Evolutionary conservation across 2,113 vertebrate genomes (phyloP).

Genomic region (Nerophis lumbriciformis): DNA sequence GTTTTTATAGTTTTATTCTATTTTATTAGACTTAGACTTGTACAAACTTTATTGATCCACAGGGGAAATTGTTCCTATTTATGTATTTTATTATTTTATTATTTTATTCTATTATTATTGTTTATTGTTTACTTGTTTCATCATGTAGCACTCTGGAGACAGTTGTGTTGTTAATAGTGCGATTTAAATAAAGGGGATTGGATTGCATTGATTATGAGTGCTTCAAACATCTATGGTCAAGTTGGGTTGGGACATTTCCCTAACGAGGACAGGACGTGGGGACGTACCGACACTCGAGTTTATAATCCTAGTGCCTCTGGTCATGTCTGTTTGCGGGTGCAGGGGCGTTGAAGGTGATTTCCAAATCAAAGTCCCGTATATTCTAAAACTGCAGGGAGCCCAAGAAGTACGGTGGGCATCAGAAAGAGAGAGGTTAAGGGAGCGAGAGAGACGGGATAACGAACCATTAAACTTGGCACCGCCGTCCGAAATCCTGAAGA

Average conservation of each 20-base stretch:
- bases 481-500: conserved; percentile 68
- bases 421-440: conserved; percentile 30
- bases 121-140: no score
- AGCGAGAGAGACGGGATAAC: conserved; percentile 56
- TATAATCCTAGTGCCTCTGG: background rate
- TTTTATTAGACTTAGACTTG: no score
- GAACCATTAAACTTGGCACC: conserved; percentile 63
- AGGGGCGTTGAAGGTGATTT: conserved; percentile 37
- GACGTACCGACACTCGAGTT: background rate
- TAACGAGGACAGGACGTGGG: background rate
- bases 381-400: conserved; percentile 50
- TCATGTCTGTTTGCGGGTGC: background rate
- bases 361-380: conserved; percentile 55
- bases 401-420: conserved; percentile 47
- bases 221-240: background rate
- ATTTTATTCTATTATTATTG: no score
- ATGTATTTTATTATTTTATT: no score
- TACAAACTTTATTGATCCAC: no score
- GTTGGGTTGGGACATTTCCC: background rate
- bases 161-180: no score
- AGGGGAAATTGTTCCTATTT: no score
- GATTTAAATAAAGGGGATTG: no score
- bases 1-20: no score
- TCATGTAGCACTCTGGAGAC: no score
- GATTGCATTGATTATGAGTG: background rate